Evolutionary conservation across 2,113 vertebrate genomes (phyloP), one percentile per base, ranked within the genome.

Genomic region (Ranitomeya variabilis): DNA sequence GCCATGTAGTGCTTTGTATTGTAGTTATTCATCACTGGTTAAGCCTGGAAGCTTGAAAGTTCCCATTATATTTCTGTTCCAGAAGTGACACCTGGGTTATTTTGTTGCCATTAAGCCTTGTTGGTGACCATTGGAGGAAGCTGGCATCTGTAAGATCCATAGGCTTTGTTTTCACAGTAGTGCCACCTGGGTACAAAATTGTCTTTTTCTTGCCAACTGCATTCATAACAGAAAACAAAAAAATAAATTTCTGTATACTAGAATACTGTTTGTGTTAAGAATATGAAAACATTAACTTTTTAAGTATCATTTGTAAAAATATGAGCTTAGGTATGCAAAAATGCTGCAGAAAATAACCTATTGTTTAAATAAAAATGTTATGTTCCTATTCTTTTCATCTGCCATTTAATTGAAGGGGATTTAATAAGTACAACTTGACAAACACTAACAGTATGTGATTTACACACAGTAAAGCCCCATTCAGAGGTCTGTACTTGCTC

Each of bases 21-120:
- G 0, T 7, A 83, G 18, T n/a, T 84, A 54, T 85, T 90, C 7
- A 55, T 87, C 67, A 85, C 0, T 5, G 89, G 69, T 67, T 77
- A 37, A 0, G 0, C 57, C 18, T 19, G 77, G 31, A 81, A 55
- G 59, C 64, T 90, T 89, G 76, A 92, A 90, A 80, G 87, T 55
- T 89, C 90, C 91, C 77, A 76, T 90, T 89, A 67, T 76, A 80
- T 90, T 92, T 91, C 64, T 14, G 90, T 87, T 85, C 26, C 4
- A 0, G 71, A 12, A 91, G 79, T 83, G 66, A 26, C 91, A 92
- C 89, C 89, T 91, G 91, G 64, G 89, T 88, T 85, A 54, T 90
- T 87, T 23, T 64, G 19, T 82, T 90, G 57, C 6, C 16, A 7
- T 69, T 0, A 19, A 37, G 14, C 87, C 37, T 78, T 59, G 84